Evolutionary conservation across 2,797 vertebrate species (phyloP).

Genomic region (Brachymystax lenok): DNA sequence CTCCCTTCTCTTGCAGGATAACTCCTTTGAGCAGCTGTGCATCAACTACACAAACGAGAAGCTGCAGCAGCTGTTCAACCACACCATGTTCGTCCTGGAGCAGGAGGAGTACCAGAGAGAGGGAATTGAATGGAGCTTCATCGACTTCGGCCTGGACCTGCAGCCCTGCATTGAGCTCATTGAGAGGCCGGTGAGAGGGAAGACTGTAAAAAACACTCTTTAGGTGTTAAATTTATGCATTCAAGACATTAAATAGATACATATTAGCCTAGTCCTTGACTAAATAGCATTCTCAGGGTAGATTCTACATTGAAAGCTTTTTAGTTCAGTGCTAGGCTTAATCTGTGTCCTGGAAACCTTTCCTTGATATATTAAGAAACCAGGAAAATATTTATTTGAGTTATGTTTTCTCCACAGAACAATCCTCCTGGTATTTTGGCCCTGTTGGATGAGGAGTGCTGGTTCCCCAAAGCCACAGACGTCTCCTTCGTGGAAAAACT

Average conservation of each 20-base stretch:
- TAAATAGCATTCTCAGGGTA: background rate
- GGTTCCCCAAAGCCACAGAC: constrained; percentile 98
- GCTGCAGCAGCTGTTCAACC: constrained; percentile 95
- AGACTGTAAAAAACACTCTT: too few relatives aligned
- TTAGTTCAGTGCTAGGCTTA: background rate
- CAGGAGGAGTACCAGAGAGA: constrained; percentile 93
- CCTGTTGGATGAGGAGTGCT: constrained; percentile 95
- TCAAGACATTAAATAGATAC: background rate
- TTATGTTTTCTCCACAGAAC: constrained; percentile 76
- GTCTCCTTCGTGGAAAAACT: constrained; percentile 95
- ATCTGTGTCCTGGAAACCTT: background rate
- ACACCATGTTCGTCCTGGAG: constrained; percentile 95
- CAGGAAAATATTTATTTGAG: background rate
- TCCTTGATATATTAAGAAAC: background rate
- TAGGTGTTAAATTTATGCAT: too few relatives aligned
- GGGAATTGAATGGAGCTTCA: constrained; percentile 96
- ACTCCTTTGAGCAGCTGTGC: constrained; percentile 93
- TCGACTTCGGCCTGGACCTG: constrained; percentile 86
- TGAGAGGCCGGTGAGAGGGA: constrained; percentile 80
- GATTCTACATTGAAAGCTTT: background rate
- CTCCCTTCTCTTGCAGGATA: constrained; percentile 75
- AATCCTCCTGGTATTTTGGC: constrained; percentile 95
- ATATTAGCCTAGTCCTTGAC: background rate
- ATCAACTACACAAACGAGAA: constrained; percentile 97
- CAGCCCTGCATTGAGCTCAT: constrained; percentile 86